Percentiles rank a stretch among this genome's conserved stretches.
These are phyloP conservation scores for Numenius arquata DNA, from an alignment of 2,113 vertebrate genomes.

Conservation along the genomic window DNA sequence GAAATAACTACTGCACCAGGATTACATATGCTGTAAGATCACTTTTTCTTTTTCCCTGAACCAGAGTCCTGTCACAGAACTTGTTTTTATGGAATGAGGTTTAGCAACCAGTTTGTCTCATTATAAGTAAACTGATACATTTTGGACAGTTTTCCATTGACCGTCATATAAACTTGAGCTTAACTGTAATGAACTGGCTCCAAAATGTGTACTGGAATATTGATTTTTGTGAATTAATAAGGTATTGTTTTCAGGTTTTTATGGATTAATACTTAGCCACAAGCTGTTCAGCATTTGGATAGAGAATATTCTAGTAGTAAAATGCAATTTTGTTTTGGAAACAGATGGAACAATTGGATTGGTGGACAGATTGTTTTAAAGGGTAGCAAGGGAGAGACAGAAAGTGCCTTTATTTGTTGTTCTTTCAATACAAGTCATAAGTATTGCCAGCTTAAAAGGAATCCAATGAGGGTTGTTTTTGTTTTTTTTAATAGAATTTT, in stretches of 20 bases:
- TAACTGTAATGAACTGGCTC: constrained; percentile 22
- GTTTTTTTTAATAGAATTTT: not conserved
- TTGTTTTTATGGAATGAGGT: not conserved
- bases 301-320: constrained; percentile 32
- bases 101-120: not conserved
- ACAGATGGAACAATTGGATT: constrained; percentile 17
- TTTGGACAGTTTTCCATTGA: constrained; percentile 17
- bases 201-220: constrained; percentile 14
- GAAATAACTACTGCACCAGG: not conserved
- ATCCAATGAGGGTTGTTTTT: not conserved
- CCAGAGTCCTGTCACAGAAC: not conserved
- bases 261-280: constrained; percentile 65
- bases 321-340: constrained; percentile 47
- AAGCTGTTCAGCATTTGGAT: constrained; percentile 42
- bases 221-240: constrained; percentile 61
- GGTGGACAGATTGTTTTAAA: constrained; percentile 26
- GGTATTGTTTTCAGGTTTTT: constrained; percentile 50
- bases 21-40: not conserved
- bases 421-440: not conserved
- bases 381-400: not conserved
- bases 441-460: not conserved
- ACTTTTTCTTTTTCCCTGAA: not conserved
- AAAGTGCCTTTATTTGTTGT: not conserved
- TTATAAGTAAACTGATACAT: constrained; percentile 10
- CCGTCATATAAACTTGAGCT: not conserved